These are phyloP conservation scores for Toxotes chatareus DNA, from an alignment of 2,113 vertebrate species.

Conservation along the genomic window DNA sequence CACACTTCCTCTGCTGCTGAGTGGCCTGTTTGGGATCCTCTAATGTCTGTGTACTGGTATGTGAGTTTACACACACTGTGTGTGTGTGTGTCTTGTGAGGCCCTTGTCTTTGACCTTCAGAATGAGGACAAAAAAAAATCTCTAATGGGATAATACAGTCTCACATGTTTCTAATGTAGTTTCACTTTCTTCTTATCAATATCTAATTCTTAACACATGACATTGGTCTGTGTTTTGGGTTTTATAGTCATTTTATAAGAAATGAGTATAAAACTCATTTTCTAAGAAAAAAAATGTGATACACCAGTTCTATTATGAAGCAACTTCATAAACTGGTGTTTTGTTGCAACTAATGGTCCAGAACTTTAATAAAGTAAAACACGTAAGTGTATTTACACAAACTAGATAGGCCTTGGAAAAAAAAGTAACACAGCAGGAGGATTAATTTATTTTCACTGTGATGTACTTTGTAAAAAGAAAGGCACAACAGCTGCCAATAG, in stretches of 20 bases:
- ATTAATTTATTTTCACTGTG: not conserved
- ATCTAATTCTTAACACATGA: not conserved
- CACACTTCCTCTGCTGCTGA: slow-evolving; percentile 48
- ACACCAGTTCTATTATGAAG: not conserved
- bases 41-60: slow-evolving; percentile 13
- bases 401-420: not conserved
- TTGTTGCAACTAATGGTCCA: not conserved
- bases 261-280: no score
- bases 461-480: not conserved
- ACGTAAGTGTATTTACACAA: not conserved
- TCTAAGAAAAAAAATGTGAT: not conserved
- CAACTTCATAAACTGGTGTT: not conserved
- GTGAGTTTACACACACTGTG: not conserved
- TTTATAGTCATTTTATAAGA: not conserved
- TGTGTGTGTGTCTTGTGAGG: not conserved
- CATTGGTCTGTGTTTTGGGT: not conserved
- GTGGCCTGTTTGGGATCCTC: slow-evolving; percentile 29
- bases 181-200: not conserved
- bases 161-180: slow-evolving; percentile 19
- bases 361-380: not conserved
- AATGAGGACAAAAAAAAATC: slow-evolving; percentile 8
- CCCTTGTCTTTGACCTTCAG: not conserved
- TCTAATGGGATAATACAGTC: not conserved
- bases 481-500: not conserved
- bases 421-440: not conserved